phyloP scores from a whole-genome alignment of 2,888 invertebrate genomes.

The Eupithecia abbreviata region DNA sequence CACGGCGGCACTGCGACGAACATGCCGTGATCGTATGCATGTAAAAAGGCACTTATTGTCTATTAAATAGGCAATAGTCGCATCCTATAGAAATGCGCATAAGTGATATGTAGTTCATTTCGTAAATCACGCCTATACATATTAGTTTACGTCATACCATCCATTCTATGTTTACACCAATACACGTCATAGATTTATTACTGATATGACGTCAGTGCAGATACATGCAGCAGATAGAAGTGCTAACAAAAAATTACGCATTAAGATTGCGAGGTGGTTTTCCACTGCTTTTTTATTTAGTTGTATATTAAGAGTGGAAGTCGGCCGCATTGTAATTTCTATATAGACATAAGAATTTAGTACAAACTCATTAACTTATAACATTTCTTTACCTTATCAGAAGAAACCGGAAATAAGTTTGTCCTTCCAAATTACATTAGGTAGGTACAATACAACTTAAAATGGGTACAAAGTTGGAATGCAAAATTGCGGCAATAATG shows the following conservation, averaged over 20 bases:
- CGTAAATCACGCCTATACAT: neutral
- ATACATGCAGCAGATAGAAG: neutral
- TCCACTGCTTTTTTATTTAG: neutral
- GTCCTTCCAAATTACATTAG: neutral
- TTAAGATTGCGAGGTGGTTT: neutral
- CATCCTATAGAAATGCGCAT: neutral
- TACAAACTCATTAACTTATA: neutral
- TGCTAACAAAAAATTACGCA: neutral
- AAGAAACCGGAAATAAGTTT: slow-evolving; percentile 6
- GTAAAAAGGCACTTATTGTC: neutral
- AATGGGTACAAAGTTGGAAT: slow-evolving; percentile 18
- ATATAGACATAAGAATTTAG: no score
- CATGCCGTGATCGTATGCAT: no score
- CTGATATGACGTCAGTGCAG: neutral
- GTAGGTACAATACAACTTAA: neutral
- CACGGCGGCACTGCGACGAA: no score
- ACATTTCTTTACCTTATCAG: neutral
- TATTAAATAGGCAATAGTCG: neutral
- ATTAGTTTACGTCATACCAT: neutral
- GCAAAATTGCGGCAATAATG: slow-evolving; percentile 27
- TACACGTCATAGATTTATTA: neutral
- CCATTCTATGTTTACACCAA: slow-evolving; percentile 3
- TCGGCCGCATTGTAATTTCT: neutral
- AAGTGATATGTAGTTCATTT: neutral
- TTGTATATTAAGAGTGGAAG: neutral